Percentiles rank a stretch among this genome's conserved stretches.
phyloP scores from a whole-genome alignment of 2,797 vertebrate genomes.

The Silurus lanzhouensis region DNA sequence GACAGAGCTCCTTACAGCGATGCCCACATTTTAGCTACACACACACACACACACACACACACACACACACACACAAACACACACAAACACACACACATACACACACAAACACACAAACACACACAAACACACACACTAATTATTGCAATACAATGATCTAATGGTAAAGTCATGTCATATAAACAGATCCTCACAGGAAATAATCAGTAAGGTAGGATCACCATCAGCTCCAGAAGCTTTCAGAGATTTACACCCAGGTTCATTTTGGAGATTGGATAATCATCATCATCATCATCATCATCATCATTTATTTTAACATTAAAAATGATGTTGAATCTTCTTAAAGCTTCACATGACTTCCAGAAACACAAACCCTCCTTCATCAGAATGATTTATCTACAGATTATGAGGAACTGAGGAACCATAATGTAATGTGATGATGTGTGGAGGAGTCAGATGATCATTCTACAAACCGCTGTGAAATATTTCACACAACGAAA shows the following conservation, averaged over 20 bases:
- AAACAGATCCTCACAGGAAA: not conserved
- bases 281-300: not conserved
- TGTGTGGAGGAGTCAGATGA: not conserved
- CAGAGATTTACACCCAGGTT: not conserved
- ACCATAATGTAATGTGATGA: not conserved
- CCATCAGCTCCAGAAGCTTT: not conserved
- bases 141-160: not conserved
- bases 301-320: not conserved
- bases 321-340: not conserved
- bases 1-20: constrained; percentile 89
- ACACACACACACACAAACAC: constrained; percentile 41
- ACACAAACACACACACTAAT: constrained; percentile 23
- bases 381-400: not conserved
- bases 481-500: not conserved
- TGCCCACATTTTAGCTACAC: constrained; percentile 87
- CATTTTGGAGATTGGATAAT: not conserved
- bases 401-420: not conserved
- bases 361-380: not conserved
- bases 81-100: constrained; percentile 11
- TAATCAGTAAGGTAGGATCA: not conserved
- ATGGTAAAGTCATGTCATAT: not conserved
- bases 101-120: constrained; percentile 26
- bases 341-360: not conserved
- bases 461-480: not conserved
- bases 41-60: constrained; percentile 69